phyloP scores from a whole-genome alignment of 1,140 invertebrate species.

The Leptopilina boulardi region DNA sequence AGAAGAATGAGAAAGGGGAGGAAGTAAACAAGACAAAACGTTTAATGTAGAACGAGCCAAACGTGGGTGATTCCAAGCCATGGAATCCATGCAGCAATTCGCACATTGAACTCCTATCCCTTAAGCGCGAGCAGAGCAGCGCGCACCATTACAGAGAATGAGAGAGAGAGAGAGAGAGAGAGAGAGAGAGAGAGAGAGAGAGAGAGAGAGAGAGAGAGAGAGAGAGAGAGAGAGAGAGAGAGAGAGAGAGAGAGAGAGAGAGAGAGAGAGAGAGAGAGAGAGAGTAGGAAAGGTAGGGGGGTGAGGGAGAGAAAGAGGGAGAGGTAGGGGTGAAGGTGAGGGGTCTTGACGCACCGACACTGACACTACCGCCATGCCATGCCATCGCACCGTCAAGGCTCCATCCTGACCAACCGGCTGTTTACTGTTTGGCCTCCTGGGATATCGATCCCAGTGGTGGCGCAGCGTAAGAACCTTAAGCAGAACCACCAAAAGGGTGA shows the following conservation, averaged over 20 bases:
- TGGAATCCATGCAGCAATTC: not conserved
- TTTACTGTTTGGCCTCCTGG: constrained; percentile 77
- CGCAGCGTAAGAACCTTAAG: constrained; percentile 73
- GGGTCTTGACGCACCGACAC: constrained; percentile 23
- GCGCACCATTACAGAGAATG: not conserved
- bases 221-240: not conserved
- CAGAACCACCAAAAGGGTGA: constrained; percentile 45
- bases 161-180: not conserved
- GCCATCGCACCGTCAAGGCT: constrained; percentile 45
- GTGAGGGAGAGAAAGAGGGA: not conserved
- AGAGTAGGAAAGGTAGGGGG: not conserved
- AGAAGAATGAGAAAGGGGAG: not conserved
- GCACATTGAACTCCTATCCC: constrained; percentile 14
- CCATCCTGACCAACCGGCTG: constrained; percentile 76
- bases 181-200: not conserved
- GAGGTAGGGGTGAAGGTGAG: constrained; percentile 18
- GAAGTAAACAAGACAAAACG: not conserved
- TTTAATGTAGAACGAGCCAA: not conserved
- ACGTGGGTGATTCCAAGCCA: not conserved
- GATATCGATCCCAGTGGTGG: constrained; percentile 75
- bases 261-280: not conserved
- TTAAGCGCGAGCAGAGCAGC: not conserved
- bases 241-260: not conserved
- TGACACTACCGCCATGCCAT: constrained; percentile 24
- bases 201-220: not conserved